Evolutionary conservation across 2,888 invertebrate genomes (phyloP).

Genomic region (Patella caerulea): DNA sequence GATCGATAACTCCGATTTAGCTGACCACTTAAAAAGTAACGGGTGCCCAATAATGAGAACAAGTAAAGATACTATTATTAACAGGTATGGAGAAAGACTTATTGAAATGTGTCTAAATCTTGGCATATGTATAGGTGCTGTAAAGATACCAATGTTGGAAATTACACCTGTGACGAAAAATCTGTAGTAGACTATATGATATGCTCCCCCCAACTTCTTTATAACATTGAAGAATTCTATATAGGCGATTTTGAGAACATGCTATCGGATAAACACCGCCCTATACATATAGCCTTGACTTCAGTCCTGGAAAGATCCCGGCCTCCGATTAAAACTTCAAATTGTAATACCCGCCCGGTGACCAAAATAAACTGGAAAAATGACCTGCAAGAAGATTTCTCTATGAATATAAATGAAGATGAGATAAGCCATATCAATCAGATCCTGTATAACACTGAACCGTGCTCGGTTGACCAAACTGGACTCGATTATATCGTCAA

Average conservation of each 20-base stretch:
- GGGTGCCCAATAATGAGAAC: background rate
- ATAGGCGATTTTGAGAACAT: background rate
- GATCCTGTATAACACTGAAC: background rate
- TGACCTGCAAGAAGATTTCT: background rate
- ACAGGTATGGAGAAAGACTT: background rate
- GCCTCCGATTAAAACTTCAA: background rate
- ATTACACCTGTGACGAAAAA: background rate
- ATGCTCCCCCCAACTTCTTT: background rate
- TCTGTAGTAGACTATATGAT: constrained; percentile 1
- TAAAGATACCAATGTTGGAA: background rate
- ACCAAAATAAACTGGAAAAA: constrained; percentile 1
- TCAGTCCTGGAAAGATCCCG: background rate
- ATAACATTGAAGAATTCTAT: background rate
- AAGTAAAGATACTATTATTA: background rate
- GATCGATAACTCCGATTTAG: too few relatives aligned
- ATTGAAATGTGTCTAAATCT: background rate
- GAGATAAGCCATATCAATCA: background rate
- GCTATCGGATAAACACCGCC: constrained; percentile 1
- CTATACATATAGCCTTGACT: background rate
- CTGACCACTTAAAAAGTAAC: background rate
- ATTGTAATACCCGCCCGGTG: background rate
- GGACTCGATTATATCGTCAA: background rate
- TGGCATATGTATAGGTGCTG: background rate
- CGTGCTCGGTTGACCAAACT: background rate
- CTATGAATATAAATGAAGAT: background rate